Evolutionary conservation across 2,113 vertebrate genomes (phyloP).

Genomic region (Ameiurus melas): DNA sequence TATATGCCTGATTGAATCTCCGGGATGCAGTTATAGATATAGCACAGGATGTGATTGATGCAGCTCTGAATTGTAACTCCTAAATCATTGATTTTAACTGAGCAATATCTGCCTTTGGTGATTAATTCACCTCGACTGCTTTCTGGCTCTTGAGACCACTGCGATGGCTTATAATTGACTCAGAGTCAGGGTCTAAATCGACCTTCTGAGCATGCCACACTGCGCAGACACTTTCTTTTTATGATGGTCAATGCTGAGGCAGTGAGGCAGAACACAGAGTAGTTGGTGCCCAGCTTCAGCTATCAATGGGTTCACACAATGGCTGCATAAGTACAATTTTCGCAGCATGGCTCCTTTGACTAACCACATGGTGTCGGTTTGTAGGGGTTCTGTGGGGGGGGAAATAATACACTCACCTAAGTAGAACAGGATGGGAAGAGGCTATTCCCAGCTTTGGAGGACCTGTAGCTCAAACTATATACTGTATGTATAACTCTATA

Average conservation of each 20-base stretch:
- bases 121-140: background rate
- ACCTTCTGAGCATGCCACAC: background rate
- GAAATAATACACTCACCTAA: background rate
- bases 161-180: background rate
- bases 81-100: too few relatives aligned
- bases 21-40: too few relatives aligned
- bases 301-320: background rate
- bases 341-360: background rate
- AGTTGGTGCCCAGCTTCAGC: background rate
- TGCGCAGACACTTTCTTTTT: background rate
- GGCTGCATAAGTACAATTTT: background rate
- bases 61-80: too few relatives aligned
- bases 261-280: too few relatives aligned
- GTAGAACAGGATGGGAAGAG: background rate
- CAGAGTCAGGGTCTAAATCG: too few relatives aligned
- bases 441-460: background rate
- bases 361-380: background rate
- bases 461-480: background rate
- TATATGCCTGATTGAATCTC: too few relatives aligned
- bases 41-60: too few relatives aligned
- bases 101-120: too few relatives aligned
- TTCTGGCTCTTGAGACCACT: background rate
- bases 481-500: background rate
- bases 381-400: background rate
- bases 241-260: background rate